Conservation (phyloP, 2,113 vertebrate genomes). For the Choloepus hoffmanni region DNA sequence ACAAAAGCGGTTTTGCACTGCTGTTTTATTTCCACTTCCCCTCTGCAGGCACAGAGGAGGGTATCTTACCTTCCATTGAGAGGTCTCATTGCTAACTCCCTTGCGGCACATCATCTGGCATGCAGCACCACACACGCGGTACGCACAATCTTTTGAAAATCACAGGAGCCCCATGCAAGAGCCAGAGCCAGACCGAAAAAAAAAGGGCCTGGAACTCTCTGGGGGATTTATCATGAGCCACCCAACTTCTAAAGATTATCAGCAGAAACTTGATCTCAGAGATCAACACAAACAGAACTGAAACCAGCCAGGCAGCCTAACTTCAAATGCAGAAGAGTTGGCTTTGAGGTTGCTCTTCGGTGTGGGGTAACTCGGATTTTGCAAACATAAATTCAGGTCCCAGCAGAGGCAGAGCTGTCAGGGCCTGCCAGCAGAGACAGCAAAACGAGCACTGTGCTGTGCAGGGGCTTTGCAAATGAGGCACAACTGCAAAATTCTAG, state of each 20-base stretch:
- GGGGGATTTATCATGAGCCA: slow-evolving; percentile 32
- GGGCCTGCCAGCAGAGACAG: slow-evolving; percentile 13
- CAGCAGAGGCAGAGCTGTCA: neutral
- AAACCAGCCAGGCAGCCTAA: neutral
- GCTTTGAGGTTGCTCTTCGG: slow-evolving; percentile 64
- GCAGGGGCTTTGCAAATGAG: neutral
- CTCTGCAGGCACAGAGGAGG: slow-evolving; percentile 47
- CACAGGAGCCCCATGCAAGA: neutral
- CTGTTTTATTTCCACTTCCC: slow-evolving; percentile 72
- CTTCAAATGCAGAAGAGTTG: slow-evolving; percentile 52
- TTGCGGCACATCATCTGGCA: neutral
- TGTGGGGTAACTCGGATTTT: slow-evolving; percentile 46
- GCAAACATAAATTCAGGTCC: slow-evolving; percentile 60
- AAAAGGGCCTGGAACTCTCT: neutral
- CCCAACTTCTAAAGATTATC: neutral
- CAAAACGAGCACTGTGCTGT: neutral
- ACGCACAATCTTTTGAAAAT: slow-evolving; percentile 15
- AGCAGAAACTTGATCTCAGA: slow-evolving; percentile 44
- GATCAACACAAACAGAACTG: slow-evolving; percentile 42
- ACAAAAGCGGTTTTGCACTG: slow-evolving; percentile 60
- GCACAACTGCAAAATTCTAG: neutral
- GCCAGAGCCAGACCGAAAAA: neutral
- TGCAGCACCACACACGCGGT: neutral
- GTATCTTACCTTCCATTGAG: slow-evolving; percentile 74
- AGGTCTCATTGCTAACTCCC: neutral